These are phyloP conservation scores for Syrmaticus mikado DNA, from an alignment of 2,113 vertebrate genomes.

Conservation along the genomic window DNA sequence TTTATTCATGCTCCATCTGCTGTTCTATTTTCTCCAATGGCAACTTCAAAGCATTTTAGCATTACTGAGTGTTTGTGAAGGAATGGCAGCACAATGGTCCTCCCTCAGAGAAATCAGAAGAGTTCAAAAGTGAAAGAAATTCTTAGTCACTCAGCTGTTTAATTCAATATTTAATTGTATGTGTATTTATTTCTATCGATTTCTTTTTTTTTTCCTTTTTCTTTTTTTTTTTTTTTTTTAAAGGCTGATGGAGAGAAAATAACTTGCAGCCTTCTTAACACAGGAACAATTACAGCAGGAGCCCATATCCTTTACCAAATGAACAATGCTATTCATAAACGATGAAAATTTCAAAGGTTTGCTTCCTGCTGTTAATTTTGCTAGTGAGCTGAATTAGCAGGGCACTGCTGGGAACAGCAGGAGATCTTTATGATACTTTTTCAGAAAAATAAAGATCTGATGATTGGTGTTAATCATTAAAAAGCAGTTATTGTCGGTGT, in stretches of 20 bases:
- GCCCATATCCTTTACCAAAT: slow-evolving; percentile 62
- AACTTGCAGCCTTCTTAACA: slow-evolving; percentile 57
- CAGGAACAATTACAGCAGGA: slow-evolving; percentile 72
- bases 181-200: slow-evolving; percentile 74
- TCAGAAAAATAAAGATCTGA: slow-evolving; percentile 71
- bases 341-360: slow-evolving; percentile 78
- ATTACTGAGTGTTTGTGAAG: slow-evolving; percentile 19
- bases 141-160: slow-evolving; percentile 48
- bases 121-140: slow-evolving; percentile 60
- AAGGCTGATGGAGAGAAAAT: slow-evolving; percentile 63
- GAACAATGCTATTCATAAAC: slow-evolving; percentile 79
- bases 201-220: neutral
- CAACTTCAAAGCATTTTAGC: slow-evolving; percentile 65
- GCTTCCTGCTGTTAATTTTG: slow-evolving; percentile 81
- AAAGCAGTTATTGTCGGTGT: slow-evolving; percentile 53
- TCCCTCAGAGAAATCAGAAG: slow-evolving; percentile 21
- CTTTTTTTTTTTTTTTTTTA: neutral
- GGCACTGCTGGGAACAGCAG: slow-evolving; percentile 73
- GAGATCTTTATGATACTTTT: slow-evolving; percentile 72
- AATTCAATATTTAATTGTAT: slow-evolving; percentile 72
- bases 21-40: slow-evolving; percentile 49
- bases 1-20: slow-evolving; percentile 54
- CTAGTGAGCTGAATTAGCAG: slow-evolving; percentile 74
- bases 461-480: slow-evolving; percentile 74
- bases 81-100: slow-evolving; percentile 38